A percentile compares a stretch with the other conserved stretches of the same genome.
Evolutionary conservation across 2,113 vertebrate species (phyloP).

Genomic region (Ranitomeya imitator): DNA sequence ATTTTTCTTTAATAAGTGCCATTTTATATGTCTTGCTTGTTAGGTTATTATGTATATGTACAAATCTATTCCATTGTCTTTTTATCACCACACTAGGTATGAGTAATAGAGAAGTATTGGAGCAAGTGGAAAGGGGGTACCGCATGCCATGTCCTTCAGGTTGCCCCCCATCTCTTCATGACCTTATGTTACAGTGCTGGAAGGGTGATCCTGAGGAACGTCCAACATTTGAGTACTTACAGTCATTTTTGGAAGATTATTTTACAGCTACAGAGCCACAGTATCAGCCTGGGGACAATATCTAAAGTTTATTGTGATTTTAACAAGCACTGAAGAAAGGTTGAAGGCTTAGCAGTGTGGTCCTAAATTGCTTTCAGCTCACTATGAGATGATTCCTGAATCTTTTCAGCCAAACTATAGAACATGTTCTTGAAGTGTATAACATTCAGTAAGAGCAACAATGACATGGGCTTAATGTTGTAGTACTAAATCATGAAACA

Average conservation of each 20-base stretch:
- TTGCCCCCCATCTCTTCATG: slow-evolving; percentile 88
- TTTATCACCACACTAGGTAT: slow-evolving; percentile 77
- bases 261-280: slow-evolving; percentile 98
- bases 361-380: not conserved
- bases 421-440: not conserved
- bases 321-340: not conserved
- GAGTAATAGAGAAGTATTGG: slow-evolving; percentile 96
- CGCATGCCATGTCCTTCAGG: slow-evolving; percentile 86
- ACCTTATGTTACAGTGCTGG: slow-evolving; percentile 96
- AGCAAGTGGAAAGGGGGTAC: slow-evolving; percentile 94
- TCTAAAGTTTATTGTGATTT: slow-evolving; percentile 69
- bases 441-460: not conserved
- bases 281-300: slow-evolving; percentile 94
- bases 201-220: slow-evolving; percentile 89
- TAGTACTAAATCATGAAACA: not conserved
- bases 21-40: too few species aligned
- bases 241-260: slow-evolving; percentile 97
- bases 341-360: not conserved
- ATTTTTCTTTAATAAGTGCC: not conserved
- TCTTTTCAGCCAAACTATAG: not conserved
- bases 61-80: not conserved
- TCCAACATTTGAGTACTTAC: slow-evolving; percentile 97
- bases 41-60: not conserved
- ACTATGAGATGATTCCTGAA: not conserved
- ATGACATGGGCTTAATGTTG: not conserved